Evolutionary conservation across 1,140 invertebrate genomes (phyloP).

Genomic region (Helicoverpa zea): DNA sequence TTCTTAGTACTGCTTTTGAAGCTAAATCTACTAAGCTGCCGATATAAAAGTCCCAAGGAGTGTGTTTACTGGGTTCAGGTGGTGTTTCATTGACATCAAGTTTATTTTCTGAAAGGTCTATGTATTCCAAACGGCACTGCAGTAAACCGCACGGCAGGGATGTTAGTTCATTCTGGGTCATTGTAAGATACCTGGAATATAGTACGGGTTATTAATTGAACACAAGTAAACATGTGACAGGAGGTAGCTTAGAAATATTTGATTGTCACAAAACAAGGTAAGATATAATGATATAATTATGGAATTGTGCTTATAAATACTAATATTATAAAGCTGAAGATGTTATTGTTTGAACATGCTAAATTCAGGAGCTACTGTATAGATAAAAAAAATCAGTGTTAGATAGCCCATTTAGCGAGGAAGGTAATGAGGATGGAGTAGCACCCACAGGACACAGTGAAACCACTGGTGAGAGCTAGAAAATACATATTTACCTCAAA

Average conservation of each 20-base stretch:
- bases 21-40: conserved; percentile 74
- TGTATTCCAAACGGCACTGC: conserved; percentile 83
- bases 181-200: conserved; percentile 80
- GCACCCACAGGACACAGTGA: too few species aligned
- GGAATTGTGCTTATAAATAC: background rate
- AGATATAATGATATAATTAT: background rate
- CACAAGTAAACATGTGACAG: background rate
- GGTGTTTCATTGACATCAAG: conserved; percentile 74
- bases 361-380: too few species aligned
- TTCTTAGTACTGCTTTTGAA: conserved; percentile 74
- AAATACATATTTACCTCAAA: conserved; percentile 68
- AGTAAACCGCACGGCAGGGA: conserved; percentile 87
- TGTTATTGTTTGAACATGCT: too few species aligned
- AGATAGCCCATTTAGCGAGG: too few species aligned
- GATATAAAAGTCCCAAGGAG: conserved; percentile 80
- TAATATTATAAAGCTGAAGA: too few species aligned
- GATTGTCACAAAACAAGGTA: background rate
- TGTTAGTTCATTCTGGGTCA: conserved; percentile 87
- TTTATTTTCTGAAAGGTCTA: conserved; percentile 88
- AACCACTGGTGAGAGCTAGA: too few species aligned
- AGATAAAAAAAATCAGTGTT: too few species aligned
- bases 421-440: too few species aligned
- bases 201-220: conserved; percentile 45
- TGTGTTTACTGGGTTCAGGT: conserved; percentile 66
- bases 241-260: background rate